Base-by-base conservation (phyloP, 2,113 vertebrate genomes). In the Toxotes chatareus region DNA sequence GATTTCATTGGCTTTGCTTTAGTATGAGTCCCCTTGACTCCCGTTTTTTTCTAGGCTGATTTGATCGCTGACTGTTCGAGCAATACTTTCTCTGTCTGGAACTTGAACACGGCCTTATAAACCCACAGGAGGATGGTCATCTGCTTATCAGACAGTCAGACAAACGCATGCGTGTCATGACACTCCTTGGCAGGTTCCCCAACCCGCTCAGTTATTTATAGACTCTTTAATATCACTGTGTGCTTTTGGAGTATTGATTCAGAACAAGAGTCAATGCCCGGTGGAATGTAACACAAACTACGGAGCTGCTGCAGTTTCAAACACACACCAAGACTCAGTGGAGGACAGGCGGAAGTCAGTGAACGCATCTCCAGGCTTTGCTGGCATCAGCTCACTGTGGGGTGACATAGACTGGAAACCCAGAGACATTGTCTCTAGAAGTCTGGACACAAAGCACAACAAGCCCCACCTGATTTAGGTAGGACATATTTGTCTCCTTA, bases 401-500 rank as follows among this genome's bases (percentile, higher is more conserved):
- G 76, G 75, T 73, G 56, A 64, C 23, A 47, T 17, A 73, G 73
- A 77, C 78, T 81, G 88, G 77, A 78, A 71, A 71, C 69, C 64
- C 59, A 72, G 82, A 76, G 85, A 88, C 72, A 53, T 34, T 73
- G 65, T 86, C 64, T 76, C 60, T 70, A 69, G 60, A 87, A 84
- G 89, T 84, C 83, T 91, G 91, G 90, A 89, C 85, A 86, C 78
- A 85, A 89, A 91, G 90, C 88, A 89, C 86, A 91, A 82, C 82
- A 69, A 80, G 72, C 63, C 69, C 82, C 86, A 73, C 55, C 84
- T 70, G 81, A 84, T 68, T 72, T 89, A 90, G 94, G 93, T 94
- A 94, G 90, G 93, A 89, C 73, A 72, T 53, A 5, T 59, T n/a
- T 36, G 14, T 81, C 56, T 85, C 80, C 67, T 73, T 71, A 10